These are phyloP conservation scores for Eristalis arbustorum DNA, from an alignment of 2,888 invertebrate genomes.

Conservation along the genomic window DNA sequence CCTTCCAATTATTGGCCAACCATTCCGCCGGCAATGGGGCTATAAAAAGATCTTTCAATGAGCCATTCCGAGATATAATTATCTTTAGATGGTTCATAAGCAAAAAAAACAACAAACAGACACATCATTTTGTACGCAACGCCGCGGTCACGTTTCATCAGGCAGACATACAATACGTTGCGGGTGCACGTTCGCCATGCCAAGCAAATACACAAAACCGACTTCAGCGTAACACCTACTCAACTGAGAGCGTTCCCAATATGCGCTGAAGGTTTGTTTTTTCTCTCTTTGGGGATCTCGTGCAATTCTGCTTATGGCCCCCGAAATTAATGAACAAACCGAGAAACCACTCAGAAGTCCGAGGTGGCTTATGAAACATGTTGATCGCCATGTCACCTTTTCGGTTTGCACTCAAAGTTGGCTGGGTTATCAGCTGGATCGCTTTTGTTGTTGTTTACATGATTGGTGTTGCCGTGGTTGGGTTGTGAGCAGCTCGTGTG, in stretches of 20 bases:
- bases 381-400: background rate
- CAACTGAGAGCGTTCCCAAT: background rate
- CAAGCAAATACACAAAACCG: background rate
- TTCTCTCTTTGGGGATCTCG: background rate
- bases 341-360: background rate
- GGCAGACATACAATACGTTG: background rate
- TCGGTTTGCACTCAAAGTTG: background rate
- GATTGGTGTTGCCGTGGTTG: background rate
- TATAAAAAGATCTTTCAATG: background rate
- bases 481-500: background rate
- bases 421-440: constrained; percentile 5
- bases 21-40: no score
- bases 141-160: constrained; percentile 23
- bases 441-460: constrained; percentile 23
- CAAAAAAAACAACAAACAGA: background rate
- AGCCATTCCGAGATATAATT: constrained; percentile 6
- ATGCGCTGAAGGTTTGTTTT: background rate
- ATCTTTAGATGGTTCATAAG: background rate
- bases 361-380: background rate
- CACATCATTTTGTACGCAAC: background rate
- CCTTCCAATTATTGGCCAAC: no score
- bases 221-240: background rate
- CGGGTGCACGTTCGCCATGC: background rate
- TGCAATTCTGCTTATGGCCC: background rate
- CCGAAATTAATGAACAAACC: background rate